Base-by-base conservation (phyloP, 2,888 invertebrate genomes). In the Calephelis perditalis region DNA sequence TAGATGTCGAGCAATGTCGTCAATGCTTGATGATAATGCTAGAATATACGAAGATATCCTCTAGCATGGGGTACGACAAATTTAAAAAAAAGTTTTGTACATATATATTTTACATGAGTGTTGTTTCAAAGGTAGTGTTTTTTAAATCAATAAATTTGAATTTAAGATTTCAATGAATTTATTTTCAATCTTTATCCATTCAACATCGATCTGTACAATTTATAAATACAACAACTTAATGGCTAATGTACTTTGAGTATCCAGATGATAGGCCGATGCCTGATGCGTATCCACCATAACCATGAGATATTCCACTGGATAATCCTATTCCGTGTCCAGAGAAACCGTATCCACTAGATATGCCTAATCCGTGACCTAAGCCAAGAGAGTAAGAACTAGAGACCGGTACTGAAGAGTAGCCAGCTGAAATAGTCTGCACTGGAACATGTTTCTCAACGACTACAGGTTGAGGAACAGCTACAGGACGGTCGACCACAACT, bases 401-500 rank as follows among this genome's bases (percentile, higher is more conserved):
- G 49, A 52, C 52, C 6, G 52, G 52, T 52, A 52, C 52, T 10
- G 52, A 52, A 11, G 52, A 9, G 7, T 52, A 52, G 11, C 52
- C 12, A 11, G 12, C 59, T 36, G 44, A 62, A 35, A 45, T 61
- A 58, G 26, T 64, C 11, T 70, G 66, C 1, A 79, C 76, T 71
- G 78, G 70, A 68, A 74, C 86, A 52, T 68, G 78, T 64, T 72
- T 78, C 60, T 78, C 82, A 8, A 79, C 81, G 2, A 77, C 77
- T 0, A 85, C 81, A 6, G 83, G 83, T n/a, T 84, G 84, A 0
- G 84, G 81, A 0, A 88, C 84, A 0, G 87, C 77, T 8, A 88
- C 87, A 0, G 73, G 74, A 56, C 76, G 70, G 52, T 77, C 73
- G 2, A 78, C 74, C 1, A 75, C 72, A 0, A 78, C 76, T 3